Base-by-base conservation (phyloP, 2,888 invertebrate species). In the Dioctria linearis region DNA sequence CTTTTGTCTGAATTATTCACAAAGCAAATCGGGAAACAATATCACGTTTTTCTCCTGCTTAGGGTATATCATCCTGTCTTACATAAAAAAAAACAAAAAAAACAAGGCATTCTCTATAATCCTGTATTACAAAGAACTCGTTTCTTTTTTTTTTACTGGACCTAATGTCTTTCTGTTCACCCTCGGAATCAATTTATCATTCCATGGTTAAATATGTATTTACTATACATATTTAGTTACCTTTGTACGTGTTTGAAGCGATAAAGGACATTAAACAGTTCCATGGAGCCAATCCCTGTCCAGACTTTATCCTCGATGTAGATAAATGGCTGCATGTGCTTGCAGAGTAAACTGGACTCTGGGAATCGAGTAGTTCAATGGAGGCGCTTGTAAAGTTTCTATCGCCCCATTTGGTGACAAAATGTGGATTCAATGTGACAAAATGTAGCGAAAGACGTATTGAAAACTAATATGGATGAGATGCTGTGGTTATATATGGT, bases 1-100 rank as follows among this genome's bases (percentile, higher is more conserved):
- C 61, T 61, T 25, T 25, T n/a, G 37, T 61, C 25, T 61, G 61
- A 61, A 25, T 61, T 61, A 61, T 61, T 25, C 8, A 61, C n/a
- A 54, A 54, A n/a, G 11, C 54, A n/a, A 54, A 25, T 25, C 25
- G 25, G 25, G 25, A 25, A 11, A 54, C 11, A n/a, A 54, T 54
- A 54, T 54, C 54, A 54, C 11, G 6, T 54, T 54, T 54, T 11
- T 54, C 54, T 54, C 11, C 54, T n/a, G 25, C 1, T 54, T 54
- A 11, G n/a, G 3, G 11, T 2, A 8, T 54, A n/a, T 54, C 54
- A 54, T n/a, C 3, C 11, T 54, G 54, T n/a, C 54, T 54, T 54
- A 54, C 54, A n/a, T 4, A 1, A 8, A 54, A 25, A 25, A 25
- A n/a, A 54, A 11, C 54, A 54, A 54, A 11, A 54, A 54, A 54